A percentile compares a stretch with the other conserved stretches of the same genome.
phyloP scores from a whole-genome alignment of 2,888 invertebrate species.

The Xiphydria camelus region DNA sequence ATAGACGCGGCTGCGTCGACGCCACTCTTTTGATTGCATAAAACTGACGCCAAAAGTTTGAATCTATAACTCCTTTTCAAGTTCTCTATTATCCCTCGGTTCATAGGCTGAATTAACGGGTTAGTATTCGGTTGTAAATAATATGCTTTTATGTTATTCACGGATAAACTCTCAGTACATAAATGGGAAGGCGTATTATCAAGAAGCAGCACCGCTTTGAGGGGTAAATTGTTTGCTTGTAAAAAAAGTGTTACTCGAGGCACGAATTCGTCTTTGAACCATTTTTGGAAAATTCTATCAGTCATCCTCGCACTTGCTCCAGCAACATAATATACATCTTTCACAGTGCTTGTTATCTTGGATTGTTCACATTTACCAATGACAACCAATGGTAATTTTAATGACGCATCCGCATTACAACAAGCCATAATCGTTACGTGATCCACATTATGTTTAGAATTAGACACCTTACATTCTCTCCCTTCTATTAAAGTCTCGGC shows the following conservation, averaged over 20 bases:
- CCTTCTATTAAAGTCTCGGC: too few relatives aligned
- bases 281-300: background rate
- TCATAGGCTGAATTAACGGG: constrained; percentile 8
- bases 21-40: background rate
- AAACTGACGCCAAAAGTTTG: background rate
- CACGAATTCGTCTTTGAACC: background rate
- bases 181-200: constrained; percentile 6
- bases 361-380: constrained; percentile 27
- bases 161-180: background rate
- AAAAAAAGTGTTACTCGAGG: too few relatives aligned
- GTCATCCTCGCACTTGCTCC: too few relatives aligned
- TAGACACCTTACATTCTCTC: constrained; percentile 16
- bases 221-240: constrained; percentile 4
- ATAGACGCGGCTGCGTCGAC: background rate
- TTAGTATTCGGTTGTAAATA: constrained; percentile 12
- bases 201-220: constrained; percentile 8
- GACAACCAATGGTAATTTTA: constrained; percentile 23
- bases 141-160: constrained; percentile 8
- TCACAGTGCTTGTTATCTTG: constrained; percentile 20
- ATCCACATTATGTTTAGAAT: constrained; percentile 23
- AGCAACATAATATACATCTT: constrained; percentile 9
- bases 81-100: constrained; percentile 12
- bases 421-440: constrained; percentile 23
- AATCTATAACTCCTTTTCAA: constrained; percentile 6
- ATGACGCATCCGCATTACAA: constrained; percentile 22